phyloP scores from a whole-genome alignment of 2,113 vertebrate genomes.

The Dipodomys spectabilis region DNA sequence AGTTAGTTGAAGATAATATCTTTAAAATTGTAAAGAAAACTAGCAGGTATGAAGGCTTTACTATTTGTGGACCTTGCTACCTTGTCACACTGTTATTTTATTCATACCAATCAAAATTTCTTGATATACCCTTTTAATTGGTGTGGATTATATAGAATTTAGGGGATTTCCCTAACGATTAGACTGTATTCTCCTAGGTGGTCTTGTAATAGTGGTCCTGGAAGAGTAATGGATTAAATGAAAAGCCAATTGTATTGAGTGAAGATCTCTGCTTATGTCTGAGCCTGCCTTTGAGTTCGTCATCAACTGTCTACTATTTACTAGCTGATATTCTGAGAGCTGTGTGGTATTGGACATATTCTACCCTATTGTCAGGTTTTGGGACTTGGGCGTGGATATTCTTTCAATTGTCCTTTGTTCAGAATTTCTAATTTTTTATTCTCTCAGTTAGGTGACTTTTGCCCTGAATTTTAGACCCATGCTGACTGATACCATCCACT shows the following conservation, averaged over 20 bases:
- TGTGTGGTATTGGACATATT: not conserved
- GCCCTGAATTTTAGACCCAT: not conserved
- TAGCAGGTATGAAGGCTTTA: not conserved
- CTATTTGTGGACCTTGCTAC: not conserved
- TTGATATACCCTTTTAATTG: not conserved
- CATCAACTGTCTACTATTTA: not conserved
- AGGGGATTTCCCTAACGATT: not conserved
- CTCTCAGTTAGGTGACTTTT: not conserved
- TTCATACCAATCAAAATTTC: not conserved
- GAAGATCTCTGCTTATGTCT: not conserved
- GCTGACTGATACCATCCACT: not conserved
- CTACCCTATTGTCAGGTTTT: not conserved
- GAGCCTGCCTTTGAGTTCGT: not conserved
- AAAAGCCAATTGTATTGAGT: not conserved
- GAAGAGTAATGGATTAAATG: not conserved
- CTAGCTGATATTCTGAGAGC: too few relatives aligned
- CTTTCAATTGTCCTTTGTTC: not conserved
- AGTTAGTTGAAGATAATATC: not conserved
- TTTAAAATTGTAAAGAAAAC: not conserved
- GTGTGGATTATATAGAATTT: not conserved
- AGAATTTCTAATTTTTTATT: not conserved
- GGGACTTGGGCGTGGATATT: not conserved
- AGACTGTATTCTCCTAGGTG: not conserved
- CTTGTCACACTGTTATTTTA: not conserved
- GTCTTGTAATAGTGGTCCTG: not conserved